Percentiles rank a stretch among this genome's conserved stretches.
Conservation (phyloP, 2,113 vertebrate species). For the Odocoileus hemionus region DNA sequence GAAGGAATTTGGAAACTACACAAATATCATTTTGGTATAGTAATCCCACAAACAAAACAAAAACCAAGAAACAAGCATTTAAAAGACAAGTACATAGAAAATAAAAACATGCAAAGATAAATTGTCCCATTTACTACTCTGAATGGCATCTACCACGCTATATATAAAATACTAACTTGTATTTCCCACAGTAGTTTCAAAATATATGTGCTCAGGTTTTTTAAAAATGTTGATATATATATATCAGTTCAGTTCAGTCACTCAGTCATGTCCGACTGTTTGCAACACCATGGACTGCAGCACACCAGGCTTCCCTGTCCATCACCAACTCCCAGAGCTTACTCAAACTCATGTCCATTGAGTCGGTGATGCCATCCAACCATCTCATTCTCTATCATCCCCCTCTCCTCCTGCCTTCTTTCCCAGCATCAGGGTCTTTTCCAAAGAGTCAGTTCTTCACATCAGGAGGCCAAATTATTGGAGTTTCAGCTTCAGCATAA, state of each 20-base stretch:
- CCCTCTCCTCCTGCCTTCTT: background rate
- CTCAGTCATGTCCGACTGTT: background rate
- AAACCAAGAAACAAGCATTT: background rate
- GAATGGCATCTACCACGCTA: background rate
- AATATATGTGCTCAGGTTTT: background rate
- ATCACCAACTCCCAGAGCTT: background rate
- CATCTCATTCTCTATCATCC: background rate
- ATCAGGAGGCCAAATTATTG: background rate
- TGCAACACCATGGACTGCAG: background rate
- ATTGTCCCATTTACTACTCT: background rate
- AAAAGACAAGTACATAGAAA: background rate
- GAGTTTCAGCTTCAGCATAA: background rate
- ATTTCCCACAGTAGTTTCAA: background rate
- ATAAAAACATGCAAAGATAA: background rate
- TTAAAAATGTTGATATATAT: background rate
- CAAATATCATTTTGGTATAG: background rate
- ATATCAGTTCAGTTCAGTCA: background rate
- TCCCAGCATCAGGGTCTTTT: background rate
- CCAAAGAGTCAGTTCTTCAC: background rate
- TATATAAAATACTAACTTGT: background rate
- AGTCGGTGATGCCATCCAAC: background rate
- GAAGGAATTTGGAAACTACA: background rate
- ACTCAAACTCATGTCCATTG: background rate
- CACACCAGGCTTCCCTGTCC: background rate
- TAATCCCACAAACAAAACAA: background rate